A percentile compares a stretch with the other conserved stretches of the same genome.
phyloP scores from a whole-genome alignment of 2,888 invertebrate species.

The Choristoneura rosaceana region DNA sequence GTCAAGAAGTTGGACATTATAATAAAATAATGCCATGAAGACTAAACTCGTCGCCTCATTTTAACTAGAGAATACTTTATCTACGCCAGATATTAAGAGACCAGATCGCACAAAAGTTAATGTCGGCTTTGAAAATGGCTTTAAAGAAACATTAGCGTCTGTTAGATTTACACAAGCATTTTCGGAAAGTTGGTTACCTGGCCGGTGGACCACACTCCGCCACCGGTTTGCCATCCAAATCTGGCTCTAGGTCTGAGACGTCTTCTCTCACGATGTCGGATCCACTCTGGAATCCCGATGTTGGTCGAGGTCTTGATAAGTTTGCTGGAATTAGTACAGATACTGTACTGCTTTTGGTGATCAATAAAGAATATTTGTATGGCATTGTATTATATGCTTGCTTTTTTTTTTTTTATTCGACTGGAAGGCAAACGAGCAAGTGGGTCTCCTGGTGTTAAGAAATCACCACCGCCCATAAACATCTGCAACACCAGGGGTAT shows the following conservation, averaged over 20 bases:
- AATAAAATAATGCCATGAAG: no score
- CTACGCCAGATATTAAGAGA: not conserved
- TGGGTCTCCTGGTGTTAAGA: no score
- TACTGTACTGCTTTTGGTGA: no score
- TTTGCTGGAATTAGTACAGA: slow-evolving; percentile 72
- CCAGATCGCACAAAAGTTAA: slow-evolving; percentile 17
- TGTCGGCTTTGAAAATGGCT: slow-evolving; percentile 3
- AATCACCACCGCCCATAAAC: no score
- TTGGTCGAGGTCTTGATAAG: slow-evolving; percentile 72
- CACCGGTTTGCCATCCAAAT: slow-evolving; percentile 69
- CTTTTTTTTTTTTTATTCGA: no score
- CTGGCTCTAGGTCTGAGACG: slow-evolving; percentile 85
- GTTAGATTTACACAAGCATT: slow-evolving; percentile 35
- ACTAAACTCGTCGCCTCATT: not conserved
- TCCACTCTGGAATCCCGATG: slow-evolving; percentile 80
- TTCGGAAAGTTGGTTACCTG: slow-evolving; percentile 74
- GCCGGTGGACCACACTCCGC: slow-evolving; percentile 88
- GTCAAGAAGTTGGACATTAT: not conserved
- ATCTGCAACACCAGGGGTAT: no score
- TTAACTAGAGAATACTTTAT: not conserved
- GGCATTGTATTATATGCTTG: no score
- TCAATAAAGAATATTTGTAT: no score
- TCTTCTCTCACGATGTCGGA: slow-evolving; percentile 85
- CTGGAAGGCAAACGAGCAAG: no score
- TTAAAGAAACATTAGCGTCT: slow-evolving; percentile 35